Base-by-base conservation (phyloP, 2,113 vertebrate species). In the Pollachius pollachius region DNA sequence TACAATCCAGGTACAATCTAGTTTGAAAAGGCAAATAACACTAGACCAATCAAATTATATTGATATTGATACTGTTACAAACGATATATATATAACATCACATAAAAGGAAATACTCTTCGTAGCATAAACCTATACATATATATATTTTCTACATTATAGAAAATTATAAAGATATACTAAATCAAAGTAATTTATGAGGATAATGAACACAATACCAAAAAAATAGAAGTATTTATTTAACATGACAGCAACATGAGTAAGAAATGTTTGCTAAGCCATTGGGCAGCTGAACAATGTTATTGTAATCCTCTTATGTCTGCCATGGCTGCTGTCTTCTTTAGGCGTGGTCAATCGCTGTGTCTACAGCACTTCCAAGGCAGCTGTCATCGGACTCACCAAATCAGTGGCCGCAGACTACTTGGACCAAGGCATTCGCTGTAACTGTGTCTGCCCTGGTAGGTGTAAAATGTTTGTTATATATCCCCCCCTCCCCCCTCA, bases 401-500 rank as follows among this genome's bases (percentile, higher is more conserved):
- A 98, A 85, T 95, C 97, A 0, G 92, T 98, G 77, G 96, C 96
- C 9, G 93, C 93, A 1, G 97, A 99, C 89, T 99, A 97, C 85
- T 91, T 97, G 78, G 93, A 94, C 21, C 91, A 95, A 88, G 97
- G 96, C 15, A 96, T 99, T 81, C 90, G 96, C 69, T 99, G 97
- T 76, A 99, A 97, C 86, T 98, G 96, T 41, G 30, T 99, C 81
- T 98, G 96, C 81, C 96, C 97, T 27, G 97, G 96, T 99, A 86
- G 91, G 93, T 82, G 17, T n/a, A 2, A 18, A 25, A 66, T 67
- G 41, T 48, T 48, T 13, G 41, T 13, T 48, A 11, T 48, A 48
- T 48, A 48, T 2, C 41, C 6, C 41, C 41, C 7, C 41, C 41
- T 1, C 41, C 7, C 8, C 41, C 41, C 41, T 9, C 41, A 23